Base-by-base conservation (phyloP, 1,140 invertebrate genomes). In the Zaprionus kolodkinae region DNA sequence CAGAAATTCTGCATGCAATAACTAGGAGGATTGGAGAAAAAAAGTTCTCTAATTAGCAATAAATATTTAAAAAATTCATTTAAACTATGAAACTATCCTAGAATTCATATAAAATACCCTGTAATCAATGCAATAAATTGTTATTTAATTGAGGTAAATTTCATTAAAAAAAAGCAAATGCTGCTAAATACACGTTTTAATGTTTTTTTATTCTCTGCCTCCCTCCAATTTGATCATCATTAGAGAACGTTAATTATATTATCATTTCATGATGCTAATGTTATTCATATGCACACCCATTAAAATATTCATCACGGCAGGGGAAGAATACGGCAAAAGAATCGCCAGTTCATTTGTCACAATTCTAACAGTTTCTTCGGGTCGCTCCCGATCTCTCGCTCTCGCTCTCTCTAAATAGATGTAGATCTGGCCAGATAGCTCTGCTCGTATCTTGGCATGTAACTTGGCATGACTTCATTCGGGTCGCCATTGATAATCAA, bases 391-490 rank as follows among this genome's bases (percentile, higher is more conserved):
- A 3, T 30, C 27, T 30, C 27, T 30, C 27, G 1, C 27, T 4
- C 27, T 30, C 6, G 1, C n/a, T 21, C n/a, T 30, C 57, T 17
- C 61, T 61, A 48, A 52, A 27, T 33, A 66, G 62, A 64, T 71
- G 68, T 59, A 59, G 27, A 71, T 59, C 35, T 36, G 40, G 6
- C 13, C 3, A 12, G 33, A 57, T 30, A 27, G 11, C 13, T 30
- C 12, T 54, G 11, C 17, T 5, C 7, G 21, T 21, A 21, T 21
- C 21, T 21, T 21, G 21, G 21, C 21, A 21, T 48, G 45, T 25
- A 65, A 21, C 35, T 72, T 55, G 52, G 43, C 38, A 57, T 66
- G 54, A 57, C 64, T 66, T 66, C 64, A 57, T 57, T 66, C 30
- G 40, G 64, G 55, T 30, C 45, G 11, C 21, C 40, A 40, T 66